Evolutionary conservation across 1,140 invertebrate genomes (phyloP), one percentile per base, ranked within the genome.

Genomic region (Chironomus striatipennis): DNA sequence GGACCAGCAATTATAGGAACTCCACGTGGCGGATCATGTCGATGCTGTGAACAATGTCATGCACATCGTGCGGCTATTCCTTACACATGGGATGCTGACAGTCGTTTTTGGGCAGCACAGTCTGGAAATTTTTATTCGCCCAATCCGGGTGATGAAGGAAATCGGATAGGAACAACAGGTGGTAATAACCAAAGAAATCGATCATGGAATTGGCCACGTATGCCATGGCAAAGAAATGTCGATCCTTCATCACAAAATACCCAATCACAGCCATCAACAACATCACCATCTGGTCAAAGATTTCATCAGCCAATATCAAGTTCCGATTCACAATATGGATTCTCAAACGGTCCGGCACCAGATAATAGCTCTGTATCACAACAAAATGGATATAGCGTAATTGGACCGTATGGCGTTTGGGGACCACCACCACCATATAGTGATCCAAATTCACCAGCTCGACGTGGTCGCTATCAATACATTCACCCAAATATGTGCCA

Each of bases 51-150:
- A 74, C 81, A 82, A 75, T 82, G 81, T 73, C 81, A 82, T 74
- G 79, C 81, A 73, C 81, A 82, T 77, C 76, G 81, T 0, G 80
- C 43, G 1, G 24, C 65, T 17, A 74, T 42, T 8, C 10, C 78
- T 1, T 81, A 81, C 77, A 80, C 80, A 1, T 70, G 65, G 65
- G 65, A 70, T 70, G 17, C 79, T 7, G 79, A 77, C 0, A 79
- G n/a, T 12, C 18, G 42, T 24, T 76, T 75, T 20, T 42, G 79
- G 79, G 6, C 80, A 83, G 87, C 87, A 78, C 83, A 87, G 43
- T 84, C 88, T 10, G 91, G 91, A 0, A 93, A 93, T 79, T 85
- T 94, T 17, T 93, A 94, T 77, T 92, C 91, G 0, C 91, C 91
- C 0, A 93, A 93, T 83, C 91, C 92, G 0, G 90, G 88, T 3